A percentile compares a stretch with the other conserved stretches of the same genome.
phyloP scores from a whole-genome alignment of 2,888 invertebrate genomes.

The Idaea aversata region DNA sequence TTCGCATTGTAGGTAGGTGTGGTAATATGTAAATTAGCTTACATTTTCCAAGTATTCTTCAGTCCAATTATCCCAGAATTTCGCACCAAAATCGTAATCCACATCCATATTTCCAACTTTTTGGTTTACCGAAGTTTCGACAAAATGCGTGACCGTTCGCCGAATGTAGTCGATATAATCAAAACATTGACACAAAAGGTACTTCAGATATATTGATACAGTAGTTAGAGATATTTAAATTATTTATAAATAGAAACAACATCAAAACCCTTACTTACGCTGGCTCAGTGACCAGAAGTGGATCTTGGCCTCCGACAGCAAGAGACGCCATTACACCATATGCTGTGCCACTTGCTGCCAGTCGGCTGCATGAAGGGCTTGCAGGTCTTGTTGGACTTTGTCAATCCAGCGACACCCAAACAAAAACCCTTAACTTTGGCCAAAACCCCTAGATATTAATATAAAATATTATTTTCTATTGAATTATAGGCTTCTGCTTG shows the following conservation, averaged over 20 bases:
- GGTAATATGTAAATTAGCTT: constrained; percentile 30
- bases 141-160: not conserved
- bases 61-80: constrained; percentile 42
- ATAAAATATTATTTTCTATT: no score
- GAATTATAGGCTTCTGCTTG: no score
- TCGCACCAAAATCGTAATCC: constrained; percentile 24
- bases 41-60: constrained; percentile 51
- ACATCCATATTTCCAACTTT: not conserved
- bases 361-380: no score
- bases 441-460: no score
- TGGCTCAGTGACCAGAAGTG: no score
- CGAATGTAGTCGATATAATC: not conserved
- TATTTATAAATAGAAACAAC: not conserved
- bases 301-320: no score
- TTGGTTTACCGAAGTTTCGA: constrained; percentile 13
- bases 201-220: constrained; percentile 51
- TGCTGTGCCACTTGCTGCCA: no score
- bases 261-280: not conserved
- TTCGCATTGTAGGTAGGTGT: not conserved
- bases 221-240: constrained; percentile 19
- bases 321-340: no score
- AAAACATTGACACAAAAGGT: constrained; percentile 20
- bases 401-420: no score
- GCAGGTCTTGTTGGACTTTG: no score
- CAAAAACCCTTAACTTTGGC: no score